Evolutionary conservation across 2,113 vertebrate genomes (phyloP).

Genomic region (Chionis minor): DNA sequence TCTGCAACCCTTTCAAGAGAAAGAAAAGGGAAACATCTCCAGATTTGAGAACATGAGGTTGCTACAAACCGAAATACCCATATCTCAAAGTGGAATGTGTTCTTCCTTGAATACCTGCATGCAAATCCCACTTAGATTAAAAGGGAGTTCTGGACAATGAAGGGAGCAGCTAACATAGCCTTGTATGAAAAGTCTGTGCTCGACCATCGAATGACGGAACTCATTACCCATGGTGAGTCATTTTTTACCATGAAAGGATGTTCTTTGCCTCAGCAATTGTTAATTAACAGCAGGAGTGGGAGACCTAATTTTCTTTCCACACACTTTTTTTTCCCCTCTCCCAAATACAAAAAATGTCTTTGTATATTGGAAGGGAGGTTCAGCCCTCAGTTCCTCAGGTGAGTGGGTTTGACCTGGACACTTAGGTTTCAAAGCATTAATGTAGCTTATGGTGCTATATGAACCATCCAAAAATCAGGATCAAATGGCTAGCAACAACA

Average conservation of each 20-base stretch:
- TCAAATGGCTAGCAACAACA: background rate
- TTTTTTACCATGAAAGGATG: background rate
- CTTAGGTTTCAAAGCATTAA: background rate
- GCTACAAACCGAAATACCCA: background rate
- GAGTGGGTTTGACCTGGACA: background rate
- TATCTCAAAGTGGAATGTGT: background rate
- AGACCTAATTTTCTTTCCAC: background rate
- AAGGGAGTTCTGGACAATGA: background rate
- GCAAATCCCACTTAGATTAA: background rate
- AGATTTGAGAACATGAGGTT: background rate
- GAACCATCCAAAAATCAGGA: background rate
- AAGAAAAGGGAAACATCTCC: background rate
- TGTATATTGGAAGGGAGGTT: background rate
- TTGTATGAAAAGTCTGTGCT: background rate
- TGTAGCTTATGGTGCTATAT: background rate
- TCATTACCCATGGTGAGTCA: background rate
- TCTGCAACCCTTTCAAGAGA: background rate
- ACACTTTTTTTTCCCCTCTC: background rate
- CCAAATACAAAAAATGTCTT: background rate
- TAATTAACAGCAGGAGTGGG: constrained; percentile 8
- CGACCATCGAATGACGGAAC: background rate
- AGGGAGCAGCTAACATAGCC: background rate
- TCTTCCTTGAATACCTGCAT: background rate
- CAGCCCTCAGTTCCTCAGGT: background rate
- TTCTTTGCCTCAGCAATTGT: background rate